Conservation (phyloP, 2,797 vertebrate species). For the Sebastes baramenuke region DNA sequence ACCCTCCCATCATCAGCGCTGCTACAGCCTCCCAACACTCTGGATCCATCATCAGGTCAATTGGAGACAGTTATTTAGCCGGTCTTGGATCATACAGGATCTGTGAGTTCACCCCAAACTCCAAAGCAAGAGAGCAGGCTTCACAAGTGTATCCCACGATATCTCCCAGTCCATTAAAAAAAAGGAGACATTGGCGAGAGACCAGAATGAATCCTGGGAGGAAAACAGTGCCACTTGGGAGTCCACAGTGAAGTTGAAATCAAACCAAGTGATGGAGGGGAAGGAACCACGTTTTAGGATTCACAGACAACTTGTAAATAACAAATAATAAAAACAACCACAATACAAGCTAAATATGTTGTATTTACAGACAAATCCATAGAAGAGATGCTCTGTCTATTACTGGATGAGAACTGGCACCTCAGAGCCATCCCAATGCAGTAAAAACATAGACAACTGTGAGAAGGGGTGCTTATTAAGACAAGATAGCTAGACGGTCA, state of each 20-base stretch:
- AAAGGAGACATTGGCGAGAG: conserved; percentile 23
- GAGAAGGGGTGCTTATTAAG: conserved; percentile 41
- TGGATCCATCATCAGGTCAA: conserved; percentile 25
- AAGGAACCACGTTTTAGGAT: conserved; percentile 62
- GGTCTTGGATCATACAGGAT: conserved; percentile 23
- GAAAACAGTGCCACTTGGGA: conserved; percentile 38
- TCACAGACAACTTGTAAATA: conserved; percentile 77
- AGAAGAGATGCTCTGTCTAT: conserved; percentile 40
- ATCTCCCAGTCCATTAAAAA: conserved; percentile 25
- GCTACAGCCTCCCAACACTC: conserved; percentile 19
- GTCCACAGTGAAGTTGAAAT: conserved; percentile 48
- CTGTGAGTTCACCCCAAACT: conserved; percentile 42
- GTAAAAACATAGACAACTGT: conserved; percentile 26
- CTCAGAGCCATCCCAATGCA: conserved; percentile 32
- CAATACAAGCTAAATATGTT: conserved; percentile 70
- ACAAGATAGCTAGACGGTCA: conserved; percentile 37
- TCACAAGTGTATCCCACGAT: conserved; percentile 5
- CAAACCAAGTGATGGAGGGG: conserved; percentile 43
- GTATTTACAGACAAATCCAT: conserved; percentile 75
- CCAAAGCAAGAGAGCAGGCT: background rate
- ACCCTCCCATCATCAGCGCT: conserved; percentile 39
- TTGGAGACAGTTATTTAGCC: conserved; percentile 15
- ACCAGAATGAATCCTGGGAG: conserved; percentile 38
- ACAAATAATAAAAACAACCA: conserved; percentile 75
- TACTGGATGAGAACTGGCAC: conserved; percentile 34